A percentile compares a stretch with the other conserved stretches of the same genome.
phyloP scores from a whole-genome alignment of 2,113 vertebrate genomes.

The Cariama cristata region DNA sequence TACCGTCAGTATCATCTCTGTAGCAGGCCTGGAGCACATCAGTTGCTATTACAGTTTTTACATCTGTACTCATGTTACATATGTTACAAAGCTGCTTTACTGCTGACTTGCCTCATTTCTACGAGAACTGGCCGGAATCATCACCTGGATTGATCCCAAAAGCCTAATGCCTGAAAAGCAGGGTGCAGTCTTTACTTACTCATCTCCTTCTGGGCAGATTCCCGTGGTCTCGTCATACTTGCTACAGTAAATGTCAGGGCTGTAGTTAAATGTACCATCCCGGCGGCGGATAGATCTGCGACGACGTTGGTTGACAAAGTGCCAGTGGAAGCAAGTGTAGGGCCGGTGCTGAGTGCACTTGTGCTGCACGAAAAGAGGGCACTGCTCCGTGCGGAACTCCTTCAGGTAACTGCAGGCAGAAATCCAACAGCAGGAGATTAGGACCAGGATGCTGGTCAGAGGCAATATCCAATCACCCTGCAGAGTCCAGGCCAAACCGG shows the following conservation, averaged over 20 bases:
- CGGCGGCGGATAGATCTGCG: slow-evolving; percentile 93
- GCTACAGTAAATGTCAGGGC: slow-evolving; percentile 96
- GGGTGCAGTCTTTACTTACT: slow-evolving; percentile 82
- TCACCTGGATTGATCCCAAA: slow-evolving; percentile 44
- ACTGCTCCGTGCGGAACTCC: slow-evolving; percentile 98
- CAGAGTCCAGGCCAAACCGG: background rate
- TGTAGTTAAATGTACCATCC: slow-evolving; percentile 98
- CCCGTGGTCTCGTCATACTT: slow-evolving; percentile 97
- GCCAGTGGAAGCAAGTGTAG: slow-evolving; percentile 99
- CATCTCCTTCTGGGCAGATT: slow-evolving; percentile 94
- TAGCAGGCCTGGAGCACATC: background rate
- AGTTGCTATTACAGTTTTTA: background rate
- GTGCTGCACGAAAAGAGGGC: slow-evolving; percentile 96
- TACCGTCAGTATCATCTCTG: background rate
- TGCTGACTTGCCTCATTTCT: slow-evolving; percentile 33
- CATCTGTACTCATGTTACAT: slow-evolving; percentile 21
- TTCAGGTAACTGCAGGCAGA: slow-evolving; percentile 90
- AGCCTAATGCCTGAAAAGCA: slow-evolving; percentile 27
- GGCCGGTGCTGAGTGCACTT: slow-evolving; percentile 97
- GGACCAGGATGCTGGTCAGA: background rate
- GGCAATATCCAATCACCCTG: accelerated
- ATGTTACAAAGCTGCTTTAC: slow-evolving; percentile 40
- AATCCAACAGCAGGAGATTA: background rate
- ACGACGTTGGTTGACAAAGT: slow-evolving; percentile 96
- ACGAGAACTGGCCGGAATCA: slow-evolving; percentile 9